Evolutionary conservation across 2,113 vertebrate species (phyloP), one percentile per base, ranked within the genome.

Genomic region (Callipepla californica): DNA sequence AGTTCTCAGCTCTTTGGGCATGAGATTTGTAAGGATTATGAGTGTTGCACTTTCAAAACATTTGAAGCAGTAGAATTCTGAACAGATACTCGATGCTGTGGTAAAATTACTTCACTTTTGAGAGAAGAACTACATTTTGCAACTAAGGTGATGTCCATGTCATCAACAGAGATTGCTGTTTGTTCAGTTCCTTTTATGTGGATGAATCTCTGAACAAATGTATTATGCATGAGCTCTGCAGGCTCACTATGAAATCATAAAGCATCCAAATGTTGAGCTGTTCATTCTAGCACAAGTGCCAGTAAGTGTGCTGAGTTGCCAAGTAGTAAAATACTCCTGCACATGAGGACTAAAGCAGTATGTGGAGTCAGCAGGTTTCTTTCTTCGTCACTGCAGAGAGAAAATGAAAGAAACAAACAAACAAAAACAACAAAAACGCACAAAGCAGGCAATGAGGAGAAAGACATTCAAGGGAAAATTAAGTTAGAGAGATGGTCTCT

Each of bases 101-200:
- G 23, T 80, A 72, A 84, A 80, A 77, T 84, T 63, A 73, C 48
- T 53, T 80, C 84, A 36, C 38, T 80, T 87, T 48, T 63, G 18
- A 84, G 53, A 55, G 30, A 51, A n/a, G 32, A 36, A 36, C 74
- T 89, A 32, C 11, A 38, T 76, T 87, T 93, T 91, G 58, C 34
- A 53, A 1, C 38, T 28, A 53, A 76, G 67, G 69, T 69, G 80
- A 58, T 1, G 0, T 94, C 8, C 8, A 9, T 76, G 62, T 73
- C 45, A 91, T 85, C 91, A 77, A 76, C 70, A 70, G 58, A 79
- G 67, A 93, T 77, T 92, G 40, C 62, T 69, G 23, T 92, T 84
- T 92, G 74, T 93, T 94, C 74, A 28, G 34, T 70, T 89, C 18
- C 42, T 96, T 94, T 93, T 91, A 73, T 90, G 66, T 79, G 62